A percentile compares a stretch with the other conserved stretches of the same genome.
These are phyloP conservation scores for Spicauda simplicius DNA, from an alignment of 2,888 invertebrate species.

Conservation along the genomic window DNA sequence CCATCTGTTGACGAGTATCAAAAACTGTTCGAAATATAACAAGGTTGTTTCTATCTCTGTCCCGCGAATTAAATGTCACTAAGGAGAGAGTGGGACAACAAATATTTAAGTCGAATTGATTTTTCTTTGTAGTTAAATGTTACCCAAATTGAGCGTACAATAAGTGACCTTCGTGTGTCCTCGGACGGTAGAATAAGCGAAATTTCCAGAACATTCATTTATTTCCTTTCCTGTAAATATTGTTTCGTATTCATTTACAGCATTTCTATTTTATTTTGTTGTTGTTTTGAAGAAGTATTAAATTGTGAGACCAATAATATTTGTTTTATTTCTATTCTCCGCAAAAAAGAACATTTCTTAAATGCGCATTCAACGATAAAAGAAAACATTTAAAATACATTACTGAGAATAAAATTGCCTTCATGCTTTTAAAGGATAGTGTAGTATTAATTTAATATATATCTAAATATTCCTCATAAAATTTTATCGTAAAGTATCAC, in stretches of 20 bases:
- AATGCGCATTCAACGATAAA: too few species aligned
- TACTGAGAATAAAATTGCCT: too few species aligned
- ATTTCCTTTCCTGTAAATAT: constrained; percentile 62
- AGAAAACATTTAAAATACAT: too few species aligned
- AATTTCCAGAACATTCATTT: constrained; percentile 44
- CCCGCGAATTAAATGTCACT: too few species aligned
- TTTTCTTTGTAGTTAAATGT: background rate
- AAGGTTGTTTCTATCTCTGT: too few species aligned
- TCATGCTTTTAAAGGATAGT: too few species aligned
- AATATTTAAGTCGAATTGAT: background rate
- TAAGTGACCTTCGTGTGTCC: constrained; percentile 25
- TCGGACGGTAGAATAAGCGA: constrained; percentile 40
- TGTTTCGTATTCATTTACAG: constrained; percentile 47
- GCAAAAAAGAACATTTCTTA: too few species aligned
- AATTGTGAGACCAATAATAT: constrained; percentile 59
- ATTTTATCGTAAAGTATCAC: too few species aligned
- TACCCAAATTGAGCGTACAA: constrained; percentile 6
- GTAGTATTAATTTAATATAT: too few species aligned
- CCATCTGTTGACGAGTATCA: background rate
- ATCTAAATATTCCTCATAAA: too few species aligned
- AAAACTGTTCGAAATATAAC: too few species aligned
- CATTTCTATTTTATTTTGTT: constrained; percentile 59
- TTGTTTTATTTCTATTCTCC: constrained; percentile 45
- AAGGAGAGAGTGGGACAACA: too few species aligned
- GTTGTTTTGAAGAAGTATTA: constrained; percentile 67